Base-by-base conservation (phyloP, 2,888 invertebrate species). In the Lissonota sp. region DNA sequence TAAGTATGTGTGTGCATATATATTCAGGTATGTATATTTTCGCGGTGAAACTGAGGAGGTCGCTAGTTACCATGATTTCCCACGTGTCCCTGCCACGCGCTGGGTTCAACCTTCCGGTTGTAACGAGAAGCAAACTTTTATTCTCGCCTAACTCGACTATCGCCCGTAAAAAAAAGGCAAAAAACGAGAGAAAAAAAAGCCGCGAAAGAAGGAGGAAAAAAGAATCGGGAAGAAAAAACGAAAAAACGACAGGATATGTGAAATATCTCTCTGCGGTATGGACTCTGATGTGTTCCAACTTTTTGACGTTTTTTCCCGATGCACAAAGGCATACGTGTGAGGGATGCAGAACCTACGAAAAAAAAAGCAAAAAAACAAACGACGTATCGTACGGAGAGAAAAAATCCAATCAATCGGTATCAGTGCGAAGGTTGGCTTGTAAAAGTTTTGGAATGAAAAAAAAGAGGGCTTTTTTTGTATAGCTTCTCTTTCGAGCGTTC, bases 1-100 rank as follows among this genome's bases (percentile, higher is more conserved):
- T 39, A 26, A 37, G 40, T 57, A 57, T 37, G 55, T 64, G 70
- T 71, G 57, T 44, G 14, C 39, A 53, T 46, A 77, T 51, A 26
- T 26, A 26, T 1, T 1, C 3, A 26, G 26, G 26, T 46, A 51
- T 39, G 64, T 58, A 49, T 51, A 66, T 51, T 42, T 44, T 67
- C 67, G 62, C 44, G 58, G 51, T 66, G 80, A 64, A 26, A 69
- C 73, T 71, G 40, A 60, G 80, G 69, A 67, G 39, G 71, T 58
- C 66, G 70, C 74, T 75, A 79, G 83, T 83, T 82, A 79, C 79
- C 62, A 82, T 83, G 83, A 83, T 83, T 83, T 83, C 83, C 83
- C 83, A 83, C 83, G 83, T 83, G 83, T 79, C 79, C 77, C 58
- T 14, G 53, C 53, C 53, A 53, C 75, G 71, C 42, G 53, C 66